A percentile compares a stretch with the other conserved stretches of the same genome.
These are phyloP conservation scores for Sander vitreus DNA, from an alignment of 2,113 vertebrate genomes.

Conservation along the genomic window DNA sequence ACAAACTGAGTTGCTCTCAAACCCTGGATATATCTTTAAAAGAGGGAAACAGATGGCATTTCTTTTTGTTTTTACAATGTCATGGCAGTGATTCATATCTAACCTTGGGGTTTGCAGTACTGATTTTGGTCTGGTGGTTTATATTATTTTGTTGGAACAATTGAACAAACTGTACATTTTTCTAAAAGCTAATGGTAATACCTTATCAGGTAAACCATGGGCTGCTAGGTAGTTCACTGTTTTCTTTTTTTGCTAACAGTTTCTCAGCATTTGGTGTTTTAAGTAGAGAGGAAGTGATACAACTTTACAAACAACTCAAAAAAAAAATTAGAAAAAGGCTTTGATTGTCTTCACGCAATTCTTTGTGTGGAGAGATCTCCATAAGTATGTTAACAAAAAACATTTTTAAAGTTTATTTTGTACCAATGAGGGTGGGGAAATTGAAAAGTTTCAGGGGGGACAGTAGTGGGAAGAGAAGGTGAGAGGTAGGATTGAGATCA, in stretches of 20 bases:
- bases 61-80: background rate
- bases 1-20: constrained; percentile 45
- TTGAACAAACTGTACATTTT: constrained; percentile 29
- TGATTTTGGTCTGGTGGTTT: constrained; percentile 36
- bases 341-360: constrained; percentile 82
- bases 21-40: constrained; percentile 47
- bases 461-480: constrained; percentile 24
- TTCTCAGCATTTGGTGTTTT: constrained; percentile 64
- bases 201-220: constrained; percentile 13
- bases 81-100: constrained; percentile 25
- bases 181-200: constrained; percentile 22
- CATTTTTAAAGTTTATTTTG: constrained; percentile 18
- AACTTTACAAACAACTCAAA: constrained; percentile 61
- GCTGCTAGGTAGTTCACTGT: constrained; percentile 29
- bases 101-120: constrained; percentile 19
- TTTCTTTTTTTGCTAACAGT: constrained; percentile 15
- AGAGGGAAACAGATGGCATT: constrained; percentile 21
- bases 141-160: constrained; percentile 30
- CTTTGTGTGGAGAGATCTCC: constrained; percentile 65
- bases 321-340: constrained; percentile 59
- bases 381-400: constrained; percentile 44
- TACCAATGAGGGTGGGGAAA: constrained; percentile 12
- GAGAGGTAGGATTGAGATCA: constrained; percentile 40
- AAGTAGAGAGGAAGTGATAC: constrained; percentile 52
- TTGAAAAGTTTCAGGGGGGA: constrained; percentile 12